Conservation (phyloP, 2,113 vertebrate genomes). For the Hemiprocne comata region DNA sequence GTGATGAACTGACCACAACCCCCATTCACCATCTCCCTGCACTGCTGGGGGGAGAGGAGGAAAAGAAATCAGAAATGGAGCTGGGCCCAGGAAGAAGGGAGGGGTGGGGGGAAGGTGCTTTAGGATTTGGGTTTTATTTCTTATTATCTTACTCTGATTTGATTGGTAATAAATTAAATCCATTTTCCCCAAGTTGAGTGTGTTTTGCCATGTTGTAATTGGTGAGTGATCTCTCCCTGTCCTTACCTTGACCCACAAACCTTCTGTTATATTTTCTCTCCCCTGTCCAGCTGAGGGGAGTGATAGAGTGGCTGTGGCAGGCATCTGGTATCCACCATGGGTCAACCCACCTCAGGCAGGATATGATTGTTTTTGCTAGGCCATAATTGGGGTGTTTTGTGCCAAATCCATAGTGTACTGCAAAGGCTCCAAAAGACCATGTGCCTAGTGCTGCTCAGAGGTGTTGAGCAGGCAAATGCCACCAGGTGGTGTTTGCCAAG, state of each 20-base stretch:
- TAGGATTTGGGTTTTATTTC: not conserved
- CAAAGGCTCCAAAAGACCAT: not conserved
- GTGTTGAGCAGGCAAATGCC: not conserved
- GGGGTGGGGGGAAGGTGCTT: not conserved
- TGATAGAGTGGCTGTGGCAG: not conserved
- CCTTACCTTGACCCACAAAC: too few species aligned
- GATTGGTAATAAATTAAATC: not conserved
- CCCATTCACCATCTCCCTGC: not conserved
- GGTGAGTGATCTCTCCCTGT: too few species aligned
- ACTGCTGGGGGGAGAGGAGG: accelerated
- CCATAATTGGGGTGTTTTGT: not conserved
- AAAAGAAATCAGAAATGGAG: not conserved
- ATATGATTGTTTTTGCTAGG: not conserved
- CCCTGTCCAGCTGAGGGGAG: too few species aligned
- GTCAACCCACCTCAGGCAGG: not conserved
- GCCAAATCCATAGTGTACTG: not conserved
- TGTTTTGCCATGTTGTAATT: not conserved
- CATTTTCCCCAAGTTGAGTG: not conserved
- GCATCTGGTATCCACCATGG: not conserved
- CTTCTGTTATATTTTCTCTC: too few species aligned
- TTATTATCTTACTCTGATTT: not conserved
- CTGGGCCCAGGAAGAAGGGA: not conserved
- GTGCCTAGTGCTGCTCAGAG: not conserved
- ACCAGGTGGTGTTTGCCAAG: too few species aligned
- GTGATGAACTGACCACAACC: not conserved